These are phyloP conservation scores for Pocillopora verrucosa DNA, from an alignment of 64 coral and sea anemone genomes.

Conservation along the genomic window DNA sequence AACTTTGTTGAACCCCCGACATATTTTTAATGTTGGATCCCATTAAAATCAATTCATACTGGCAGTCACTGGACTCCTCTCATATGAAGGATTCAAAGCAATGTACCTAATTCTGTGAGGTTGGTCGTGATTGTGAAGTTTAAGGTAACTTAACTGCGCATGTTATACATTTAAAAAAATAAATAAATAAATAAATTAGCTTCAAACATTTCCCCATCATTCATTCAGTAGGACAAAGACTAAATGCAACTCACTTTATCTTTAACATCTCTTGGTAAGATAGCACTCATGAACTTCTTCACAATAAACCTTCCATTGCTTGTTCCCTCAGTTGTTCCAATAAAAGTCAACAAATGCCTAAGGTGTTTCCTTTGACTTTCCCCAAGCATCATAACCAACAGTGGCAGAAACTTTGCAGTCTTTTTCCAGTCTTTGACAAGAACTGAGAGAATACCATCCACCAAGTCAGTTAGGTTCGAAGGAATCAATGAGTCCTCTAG, in stretches of 20 bases:
- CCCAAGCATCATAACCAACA: constrained; percentile 64
- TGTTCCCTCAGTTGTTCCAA: constrained; percentile 28
- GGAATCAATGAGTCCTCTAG: constrained; percentile 76
- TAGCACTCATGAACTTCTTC: constrained; percentile 67
- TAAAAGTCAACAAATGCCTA: constrained; percentile 68
- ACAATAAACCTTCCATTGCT: constrained; percentile 42
- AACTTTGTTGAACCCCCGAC: too few relatives aligned
- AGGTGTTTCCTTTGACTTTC: constrained; percentile 49
- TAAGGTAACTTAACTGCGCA: too few relatives aligned
- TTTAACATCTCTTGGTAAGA: constrained; percentile 52
- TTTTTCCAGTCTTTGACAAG: constrained; percentile 41
- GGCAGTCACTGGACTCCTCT: too few relatives aligned
- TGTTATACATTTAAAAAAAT: too few relatives aligned
- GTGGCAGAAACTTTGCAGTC: constrained; percentile 26
- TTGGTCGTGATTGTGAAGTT: too few relatives aligned
- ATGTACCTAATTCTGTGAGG: too few relatives aligned
- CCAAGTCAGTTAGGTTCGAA: constrained; percentile 50
- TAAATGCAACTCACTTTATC: constrained; percentile 35
- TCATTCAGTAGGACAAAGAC: too few relatives aligned
- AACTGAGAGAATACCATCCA: constrained; percentile 51
- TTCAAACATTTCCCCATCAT: too few relatives aligned
- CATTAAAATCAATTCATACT: too few relatives aligned
- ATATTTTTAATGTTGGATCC: too few relatives aligned
- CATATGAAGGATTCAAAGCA: too few relatives aligned
- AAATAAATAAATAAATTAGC: too few relatives aligned